Evolutionary conservation across 2,888 invertebrate genomes (phyloP), one percentile per base, ranked within the genome.

Genomic region (Eumacrocentrus americanus): DNA sequence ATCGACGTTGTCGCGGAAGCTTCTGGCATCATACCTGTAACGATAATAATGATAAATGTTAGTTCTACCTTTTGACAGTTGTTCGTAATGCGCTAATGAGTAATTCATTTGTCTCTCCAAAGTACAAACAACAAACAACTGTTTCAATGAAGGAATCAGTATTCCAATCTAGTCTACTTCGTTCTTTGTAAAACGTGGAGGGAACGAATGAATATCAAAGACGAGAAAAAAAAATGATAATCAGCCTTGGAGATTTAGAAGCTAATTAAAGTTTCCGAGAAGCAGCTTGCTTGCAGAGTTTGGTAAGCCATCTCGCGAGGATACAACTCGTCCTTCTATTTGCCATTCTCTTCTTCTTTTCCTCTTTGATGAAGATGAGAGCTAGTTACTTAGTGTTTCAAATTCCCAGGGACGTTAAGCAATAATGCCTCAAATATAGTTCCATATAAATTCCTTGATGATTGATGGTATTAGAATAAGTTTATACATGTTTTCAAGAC

Each of bases 221-320:
- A 52, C 12, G 46, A 56, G 37, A 56, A 62, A 64, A 57, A 57
- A 47, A 60, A 67, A 66, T 67, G 62, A 65, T 64, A 64, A 63
- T 42, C 60, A 64, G 58, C 54, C 52, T 63, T 54, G 52, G 60
- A 63, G 65, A 67, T 65, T 66, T 60, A 52, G 59, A 62, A 63
- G 64, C 64, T 69, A 69, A 69, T 65, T 66, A 66, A 64, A 66
- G 60, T 67, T 64, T 60, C 47, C 9, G 38, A 2, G 7, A 40
- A 40, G 60, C 60, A 58, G 58, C 23, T 58, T 52, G 55, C 48
- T 44, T 40, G 38, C n/a, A 61, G 64, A 44, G 14, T 16, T 23
- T 3, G 46, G 47, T 34, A 46, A 56, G 54, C 48, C 42, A 56
- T 62, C 51, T 55, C 23, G 46, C 29, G 46, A 7, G 11, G 1